phyloP scores from a whole-genome alignment of 2,888 invertebrate species.

The Eilema depressum region DNA sequence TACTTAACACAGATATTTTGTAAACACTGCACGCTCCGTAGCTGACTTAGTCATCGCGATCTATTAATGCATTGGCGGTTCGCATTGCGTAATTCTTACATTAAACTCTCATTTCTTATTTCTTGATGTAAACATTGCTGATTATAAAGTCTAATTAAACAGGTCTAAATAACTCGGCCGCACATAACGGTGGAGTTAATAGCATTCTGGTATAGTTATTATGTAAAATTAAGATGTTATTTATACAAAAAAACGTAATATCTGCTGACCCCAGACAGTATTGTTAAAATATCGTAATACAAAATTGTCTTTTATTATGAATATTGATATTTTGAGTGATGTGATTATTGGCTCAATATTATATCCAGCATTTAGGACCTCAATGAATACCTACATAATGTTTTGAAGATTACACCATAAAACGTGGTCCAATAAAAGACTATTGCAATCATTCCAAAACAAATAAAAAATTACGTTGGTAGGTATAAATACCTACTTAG shows the following conservation, averaged over 20 bases:
- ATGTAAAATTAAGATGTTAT: slow-evolving; percentile 40
- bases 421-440: background rate
- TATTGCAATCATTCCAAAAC: background rate
- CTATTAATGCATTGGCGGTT: slow-evolving; percentile 25
- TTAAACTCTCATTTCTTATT: slow-evolving; percentile 46
- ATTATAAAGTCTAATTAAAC: slow-evolving; percentile 61
- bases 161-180: slow-evolving; percentile 42
- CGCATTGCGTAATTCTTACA: slow-evolving; percentile 46
- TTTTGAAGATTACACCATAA: background rate
- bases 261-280: slow-evolving; percentile 38
- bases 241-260: slow-evolving; percentile 29
- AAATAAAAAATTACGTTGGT: too few species aligned
- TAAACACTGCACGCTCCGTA: slow-evolving; percentile 21
- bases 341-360: background rate
- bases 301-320: slow-evolving; percentile 15
- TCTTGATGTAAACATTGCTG: slow-evolving; percentile 48
- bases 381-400: background rate
- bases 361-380: background rate
- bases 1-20: slow-evolving; percentile 24
- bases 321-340: slow-evolving; percentile 5
- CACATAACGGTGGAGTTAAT: slow-evolving; percentile 46
- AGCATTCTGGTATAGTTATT: slow-evolving; percentile 37
- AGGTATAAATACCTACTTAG: too few species aligned
- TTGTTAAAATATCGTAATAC: slow-evolving; percentile 22
- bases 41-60: slow-evolving; percentile 15